Evolutionary conservation across 2,797 vertebrate genomes (phyloP).

Genomic region (Protosalanx chinensis): DNA sequence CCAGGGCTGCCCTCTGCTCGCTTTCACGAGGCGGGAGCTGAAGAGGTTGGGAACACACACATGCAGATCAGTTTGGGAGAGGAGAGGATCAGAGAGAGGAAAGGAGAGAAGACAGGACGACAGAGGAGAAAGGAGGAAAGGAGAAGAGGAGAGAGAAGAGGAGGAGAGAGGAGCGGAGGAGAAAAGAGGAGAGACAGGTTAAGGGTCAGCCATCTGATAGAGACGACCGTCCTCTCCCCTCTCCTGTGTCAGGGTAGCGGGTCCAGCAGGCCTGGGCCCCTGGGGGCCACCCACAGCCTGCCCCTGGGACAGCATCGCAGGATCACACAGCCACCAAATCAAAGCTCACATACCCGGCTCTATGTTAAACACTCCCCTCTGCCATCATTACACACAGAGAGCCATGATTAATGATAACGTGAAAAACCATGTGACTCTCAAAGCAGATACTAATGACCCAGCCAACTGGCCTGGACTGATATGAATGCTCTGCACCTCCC

Average conservation of each 20-base stretch:
- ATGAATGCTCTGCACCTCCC: background rate
- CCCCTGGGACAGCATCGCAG: constrained; percentile 3
- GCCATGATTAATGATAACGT: background rate
- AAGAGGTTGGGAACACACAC: constrained; percentile 4
- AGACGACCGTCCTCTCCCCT: constrained; percentile 35
- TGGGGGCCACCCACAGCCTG: constrained; percentile 12
- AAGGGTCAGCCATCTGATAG: constrained; percentile 49
- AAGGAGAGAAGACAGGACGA: background rate
- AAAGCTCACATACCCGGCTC: constrained; percentile 55
- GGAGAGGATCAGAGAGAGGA: background rate
- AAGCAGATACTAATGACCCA: background rate
- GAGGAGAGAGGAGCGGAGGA: constrained; percentile 25
- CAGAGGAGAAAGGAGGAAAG: background rate
- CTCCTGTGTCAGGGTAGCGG: constrained; percentile 38
- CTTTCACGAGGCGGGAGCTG: constrained; percentile 51
- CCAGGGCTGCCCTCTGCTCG: constrained; percentile 52
- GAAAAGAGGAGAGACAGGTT: background rate
- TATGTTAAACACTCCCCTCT: constrained; percentile 41
- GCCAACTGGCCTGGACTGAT: background rate
- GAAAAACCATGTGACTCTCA: background rate
- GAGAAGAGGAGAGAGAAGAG: background rate
- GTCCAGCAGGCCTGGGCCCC: constrained; percentile 33
- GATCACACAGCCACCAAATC: constrained; percentile 57
- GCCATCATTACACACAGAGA: constrained; percentile 36
- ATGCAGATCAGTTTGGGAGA: too few relatives aligned